Conservation (phyloP, 2,113 vertebrate species). For the Solenodon paradoxus region DNA sequence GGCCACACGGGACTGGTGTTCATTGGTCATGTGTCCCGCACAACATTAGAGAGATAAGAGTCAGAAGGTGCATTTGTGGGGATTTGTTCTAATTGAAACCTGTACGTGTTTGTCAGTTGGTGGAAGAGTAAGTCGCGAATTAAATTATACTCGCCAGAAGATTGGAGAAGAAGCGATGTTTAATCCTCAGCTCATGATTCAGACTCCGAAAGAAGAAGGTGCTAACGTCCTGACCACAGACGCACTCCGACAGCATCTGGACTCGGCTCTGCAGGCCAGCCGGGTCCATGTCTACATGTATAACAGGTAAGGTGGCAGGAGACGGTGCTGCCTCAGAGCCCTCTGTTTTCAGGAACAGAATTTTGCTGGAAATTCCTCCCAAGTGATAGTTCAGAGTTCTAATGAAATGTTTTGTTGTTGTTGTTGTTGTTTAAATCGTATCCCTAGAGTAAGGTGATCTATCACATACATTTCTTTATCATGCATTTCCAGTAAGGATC, state of each 20-base stretch:
- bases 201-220: slow-evolving; percentile 95
- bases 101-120: slow-evolving; percentile 88
- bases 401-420: neutral
- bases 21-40: too few relatives aligned
- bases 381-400: neutral
- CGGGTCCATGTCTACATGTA: slow-evolving; percentile 97
- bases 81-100: slow-evolving; percentile 69
- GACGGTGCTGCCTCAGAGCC: neutral
- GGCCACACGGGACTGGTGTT: too few relatives aligned
- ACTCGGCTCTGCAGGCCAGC: slow-evolving; percentile 96
- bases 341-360: neutral
- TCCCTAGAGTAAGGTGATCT: neutral
- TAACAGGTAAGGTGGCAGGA: slow-evolving; percentile 86
- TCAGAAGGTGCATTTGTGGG: neutral
- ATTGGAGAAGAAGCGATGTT: slow-evolving; percentile 99
- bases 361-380: neutral
- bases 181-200: slow-evolving; percentile 99
- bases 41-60: neutral
- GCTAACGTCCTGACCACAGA: slow-evolving; percentile 94
- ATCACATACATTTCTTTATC: neutral
- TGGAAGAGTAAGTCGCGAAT: slow-evolving; percentile 96
- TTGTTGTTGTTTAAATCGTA: neutral
- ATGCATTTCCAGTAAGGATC: neutral
- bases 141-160: slow-evolving; percentile 98
- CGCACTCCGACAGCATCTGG: slow-evolving; percentile 94